Evolutionary conservation across 2,888 invertebrate species (phyloP).

Genomic region (Tuberolachnus salignus): DNA sequence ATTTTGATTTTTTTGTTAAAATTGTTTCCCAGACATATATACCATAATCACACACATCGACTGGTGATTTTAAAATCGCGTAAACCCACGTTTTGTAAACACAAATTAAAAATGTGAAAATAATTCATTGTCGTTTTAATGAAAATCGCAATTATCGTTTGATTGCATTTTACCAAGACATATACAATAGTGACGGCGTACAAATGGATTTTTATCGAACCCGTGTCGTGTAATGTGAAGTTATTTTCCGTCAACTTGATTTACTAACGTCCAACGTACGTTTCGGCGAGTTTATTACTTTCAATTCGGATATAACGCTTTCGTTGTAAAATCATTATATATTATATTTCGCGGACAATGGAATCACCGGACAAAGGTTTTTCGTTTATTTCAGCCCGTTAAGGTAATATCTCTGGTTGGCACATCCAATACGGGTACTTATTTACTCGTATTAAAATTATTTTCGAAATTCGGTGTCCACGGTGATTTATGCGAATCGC

Average conservation of each 20-base stretch:
- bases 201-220: constrained; percentile 17
- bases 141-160: background rate
- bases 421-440: constrained; percentile 23
- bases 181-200: background rate
- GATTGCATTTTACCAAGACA: background rate
- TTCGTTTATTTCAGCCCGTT: constrained; percentile 39
- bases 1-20: too few species aligned
- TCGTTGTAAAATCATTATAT: constrained; percentile 30
- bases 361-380: constrained; percentile 40
- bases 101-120: too few species aligned
- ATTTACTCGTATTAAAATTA: constrained; percentile 7
- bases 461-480: constrained; percentile 20
- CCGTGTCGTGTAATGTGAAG: background rate
- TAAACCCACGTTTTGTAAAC: too few species aligned
- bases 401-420: constrained; percentile 45
- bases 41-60: too few species aligned
- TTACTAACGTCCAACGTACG: constrained; percentile 19
- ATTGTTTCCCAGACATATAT: too few species aligned
- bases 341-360: constrained; percentile 30
- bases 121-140: too few species aligned
- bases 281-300: constrained; percentile 8
- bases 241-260: constrained; percentile 37
- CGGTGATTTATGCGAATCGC: constrained; percentile 26
- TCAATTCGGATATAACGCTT: constrained; percentile 21
- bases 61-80: too few species aligned